Base-by-base conservation (phyloP, 2,113 vertebrate genomes). In the Marcusenius ussheri region DNA sequence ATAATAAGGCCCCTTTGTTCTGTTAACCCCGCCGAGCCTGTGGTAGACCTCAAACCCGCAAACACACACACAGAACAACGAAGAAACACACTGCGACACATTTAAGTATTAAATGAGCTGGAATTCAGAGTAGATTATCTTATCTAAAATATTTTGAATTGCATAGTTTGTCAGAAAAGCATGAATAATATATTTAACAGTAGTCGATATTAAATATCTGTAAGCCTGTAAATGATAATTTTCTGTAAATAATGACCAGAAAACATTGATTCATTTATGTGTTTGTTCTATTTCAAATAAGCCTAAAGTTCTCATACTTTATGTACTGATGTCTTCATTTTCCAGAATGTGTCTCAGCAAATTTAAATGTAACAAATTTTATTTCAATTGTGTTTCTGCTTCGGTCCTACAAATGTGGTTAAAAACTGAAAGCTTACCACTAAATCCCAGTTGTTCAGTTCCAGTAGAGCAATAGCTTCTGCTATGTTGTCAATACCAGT, bases 401-500 rank as follows among this genome's bases (percentile, higher is more conserved):
- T 83, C 10, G 15, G 50, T 21, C n/a, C 15, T 39, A 80, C 31
- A 35, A 89, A 31, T 5, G 74, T 80, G 15, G 5, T 42, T 42
- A 53, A 87, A 51, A 87, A 87, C 24, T 27, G 47, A 31, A 62
- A 88, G 98, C 98, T 98, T 97, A 99, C 98, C 97, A 99, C 97
- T 97, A 99, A 97, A 95, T 99, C 98, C 98, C 98, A 99, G 96
- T 99, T 99, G 96, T 99, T 99, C 94, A 98, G 98, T 94, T 99
- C 98, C 94, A 99, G 97, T 93, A 99, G 95, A 62, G 98, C 98
- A 95, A 99, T 99, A 95, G 98, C 98, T 95, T 99, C 98, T 93
- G 98, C 98, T 92, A 99, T 99, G 95, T 99, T 99, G 97, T 99
- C 98, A 95, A 99, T 99, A 93, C 98, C 98, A 92, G 98, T 99